A percentile compares a stretch with the other conserved stretches of the same genome.
These are phyloP conservation scores for Oceanites oceanicus DNA, from an alignment of 2,113 vertebrate genomes.

Conservation along the genomic window DNA sequence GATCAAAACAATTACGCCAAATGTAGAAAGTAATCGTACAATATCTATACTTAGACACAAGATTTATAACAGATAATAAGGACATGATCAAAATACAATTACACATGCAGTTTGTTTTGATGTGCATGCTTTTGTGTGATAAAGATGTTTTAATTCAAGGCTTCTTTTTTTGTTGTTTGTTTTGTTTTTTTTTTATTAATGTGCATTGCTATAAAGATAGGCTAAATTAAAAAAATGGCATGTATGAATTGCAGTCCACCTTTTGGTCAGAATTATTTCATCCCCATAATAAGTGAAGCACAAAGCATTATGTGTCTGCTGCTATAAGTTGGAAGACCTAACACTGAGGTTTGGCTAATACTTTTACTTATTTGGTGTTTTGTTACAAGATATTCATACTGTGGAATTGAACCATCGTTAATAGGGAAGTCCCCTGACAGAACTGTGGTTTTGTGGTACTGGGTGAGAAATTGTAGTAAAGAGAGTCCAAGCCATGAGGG, in stretches of 20 bases:
- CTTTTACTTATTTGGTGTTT: neutral
- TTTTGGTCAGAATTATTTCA: neutral
- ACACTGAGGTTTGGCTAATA: neutral
- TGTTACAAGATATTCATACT: neutral
- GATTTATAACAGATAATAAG: constrained; percentile 14
- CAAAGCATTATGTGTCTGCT: neutral
- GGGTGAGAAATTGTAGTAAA: neutral
- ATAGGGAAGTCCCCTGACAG: neutral
- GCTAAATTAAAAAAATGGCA: neutral
- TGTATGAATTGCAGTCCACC: neutral
- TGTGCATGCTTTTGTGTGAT: neutral
- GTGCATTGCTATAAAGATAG: neutral
- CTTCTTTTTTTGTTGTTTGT: neutral
- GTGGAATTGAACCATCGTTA: neutral
- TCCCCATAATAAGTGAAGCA: neutral
- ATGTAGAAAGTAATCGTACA: constrained; percentile 2
- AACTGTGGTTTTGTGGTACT: neutral
- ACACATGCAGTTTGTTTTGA: neutral
- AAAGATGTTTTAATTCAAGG: neutral
- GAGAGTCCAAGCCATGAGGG: neutral
- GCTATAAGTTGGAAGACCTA: neutral
- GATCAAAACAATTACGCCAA: constrained; percentile 32
- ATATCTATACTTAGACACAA: neutral
- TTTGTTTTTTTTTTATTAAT: neutral
- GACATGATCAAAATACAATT: constrained; percentile 15